Conservation (phyloP, 2,113 vertebrate genomes). For the Perognathus longimembris region DNA sequence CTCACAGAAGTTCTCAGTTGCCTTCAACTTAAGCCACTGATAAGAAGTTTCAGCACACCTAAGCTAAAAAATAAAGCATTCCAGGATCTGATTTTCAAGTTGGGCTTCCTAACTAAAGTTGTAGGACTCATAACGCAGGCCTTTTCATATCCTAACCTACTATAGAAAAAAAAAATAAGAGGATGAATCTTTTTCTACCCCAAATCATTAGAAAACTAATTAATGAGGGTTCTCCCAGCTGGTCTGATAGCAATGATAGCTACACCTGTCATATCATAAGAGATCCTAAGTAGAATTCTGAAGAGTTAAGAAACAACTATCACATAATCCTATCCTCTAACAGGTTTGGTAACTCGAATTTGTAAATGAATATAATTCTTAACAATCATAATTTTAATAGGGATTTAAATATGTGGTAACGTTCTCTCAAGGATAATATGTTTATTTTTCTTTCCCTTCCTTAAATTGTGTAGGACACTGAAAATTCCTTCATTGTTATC, state of each 20-base stretch:
- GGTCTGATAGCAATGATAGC: background rate
- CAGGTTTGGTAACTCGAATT: slow-evolving; percentile 13
- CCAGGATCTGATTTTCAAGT: background rate
- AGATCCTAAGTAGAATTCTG: background rate
- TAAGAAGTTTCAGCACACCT: slow-evolving; percentile 1
- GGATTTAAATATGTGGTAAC: background rate
- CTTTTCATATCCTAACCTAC: slow-evolving; percentile 1
- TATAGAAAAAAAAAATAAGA: background rate
- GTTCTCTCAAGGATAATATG: slow-evolving; percentile 36
- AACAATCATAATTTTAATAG: slow-evolving; percentile 37
- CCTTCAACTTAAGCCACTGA: background rate
- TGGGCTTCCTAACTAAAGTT: slow-evolving; percentile 11
- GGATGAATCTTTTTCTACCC: background rate
- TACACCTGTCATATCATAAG: slow-evolving; percentile 1
- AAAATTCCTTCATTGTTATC: slow-evolving; percentile 26
- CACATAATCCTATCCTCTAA: background rate
- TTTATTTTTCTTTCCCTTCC: background rate
- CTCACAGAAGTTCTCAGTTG: slow-evolving; percentile 37
- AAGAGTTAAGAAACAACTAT: slow-evolving; percentile 45
- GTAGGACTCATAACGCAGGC: background rate
- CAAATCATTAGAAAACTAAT: background rate
- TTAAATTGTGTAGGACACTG: background rate
- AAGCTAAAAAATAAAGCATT: background rate
- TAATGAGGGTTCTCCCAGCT: background rate
- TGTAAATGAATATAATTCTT: slow-evolving; percentile 16